Percentiles rank a stretch among this genome's conserved stretches.
Evolutionary conservation across 2,888 invertebrate genomes (phyloP).

Genomic region (Camptogramma bilineatum): DNA sequence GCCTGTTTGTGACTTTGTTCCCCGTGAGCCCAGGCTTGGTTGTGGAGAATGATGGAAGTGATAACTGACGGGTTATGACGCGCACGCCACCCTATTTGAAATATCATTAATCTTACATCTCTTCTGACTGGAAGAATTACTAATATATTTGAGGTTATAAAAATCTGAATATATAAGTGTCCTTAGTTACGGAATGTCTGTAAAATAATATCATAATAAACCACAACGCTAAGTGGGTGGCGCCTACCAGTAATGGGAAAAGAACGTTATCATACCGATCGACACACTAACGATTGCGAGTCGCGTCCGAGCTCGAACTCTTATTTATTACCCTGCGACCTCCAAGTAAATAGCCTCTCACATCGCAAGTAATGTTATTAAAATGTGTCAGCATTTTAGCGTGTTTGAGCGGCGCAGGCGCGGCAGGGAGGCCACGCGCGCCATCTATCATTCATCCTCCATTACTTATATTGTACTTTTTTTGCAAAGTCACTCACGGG

Average conservation of each 20-base stretch:
- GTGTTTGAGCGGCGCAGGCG: conserved; percentile 55
- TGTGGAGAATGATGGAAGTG: conserved; percentile 62
- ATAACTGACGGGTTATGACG: conserved; percentile 54
- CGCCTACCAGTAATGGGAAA: conserved; percentile 62
- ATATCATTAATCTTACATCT: conserved; percentile 31
- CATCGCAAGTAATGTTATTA: conserved; percentile 83
- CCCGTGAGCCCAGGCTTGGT: conserved; percentile 51
- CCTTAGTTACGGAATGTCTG: conserved; percentile 36
- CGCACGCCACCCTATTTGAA: conserved; percentile 28
- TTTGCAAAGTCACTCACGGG: conserved; percentile 84
- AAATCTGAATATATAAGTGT: not conserved
- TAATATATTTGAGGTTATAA: not conserved
- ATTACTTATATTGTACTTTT: conserved; percentile 86
- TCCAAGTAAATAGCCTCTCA: conserved; percentile 82
- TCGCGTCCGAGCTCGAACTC: conserved; percentile 79
- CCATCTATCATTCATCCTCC: conserved; percentile 86
- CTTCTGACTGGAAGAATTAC: not conserved
- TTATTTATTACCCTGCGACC: conserved; percentile 79
- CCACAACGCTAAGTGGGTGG: conserved; percentile 41
- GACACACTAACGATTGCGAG: conserved; percentile 74
- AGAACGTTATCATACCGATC: conserved; percentile 73
- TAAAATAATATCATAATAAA: conserved; percentile 46
- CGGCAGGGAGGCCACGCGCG: conserved; percentile 61
- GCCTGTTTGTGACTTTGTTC: conserved; percentile 70
- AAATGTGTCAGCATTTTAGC: conserved; percentile 84